Evolutionary conservation across 2,888 invertebrate species (phyloP), one percentile per base, ranked within the genome.

Genomic region (Ceratothoa steindachneri): DNA sequence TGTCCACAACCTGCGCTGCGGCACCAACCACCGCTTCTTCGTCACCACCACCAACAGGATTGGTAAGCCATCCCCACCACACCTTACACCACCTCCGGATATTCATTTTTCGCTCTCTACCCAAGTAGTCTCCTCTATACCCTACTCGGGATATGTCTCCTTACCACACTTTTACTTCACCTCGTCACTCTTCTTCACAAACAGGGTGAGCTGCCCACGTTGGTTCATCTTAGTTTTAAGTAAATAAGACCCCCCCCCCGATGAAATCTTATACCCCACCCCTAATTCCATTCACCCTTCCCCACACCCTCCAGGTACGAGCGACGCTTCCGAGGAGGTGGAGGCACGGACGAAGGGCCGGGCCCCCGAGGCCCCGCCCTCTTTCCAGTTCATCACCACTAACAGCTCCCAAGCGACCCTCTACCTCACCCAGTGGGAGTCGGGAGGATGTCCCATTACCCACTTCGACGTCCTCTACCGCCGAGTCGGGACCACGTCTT

Each of bases 391-490:
- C 51, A 73, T 78, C 30, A 78, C 77, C 7, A 78, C 68, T 52
- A 78, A 78, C 71, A 78, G 77, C 64, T 73, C 77, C 5, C 77
- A 78, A 69, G 77, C 77, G 9, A 78, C 75, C 3, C 73, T 78
- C 53, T 75, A 78, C 73, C 68, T 75, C 30, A 69, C 75, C n/a
- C 77, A 78, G 71, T 78, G 77, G 77, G 73, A 72, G 0, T 68
- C 68, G 51, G 77, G 77, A 1, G 77, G 75, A 53, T 78, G 77
- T 30, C 71, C 74, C 51, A 78, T 78, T 64, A 70, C 72, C n/a
- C 73, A 75, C 53, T 78, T 75, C 66, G 52, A 30, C 41, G 75
- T 75, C 2, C 71, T 75, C 71, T 78, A 78, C 66, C 70, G 77
- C 4, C 60, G 51, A 52, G 53, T 30, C 30, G 53, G 24, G 15